Conservation (phyloP, 2,113 vertebrate genomes). For the Sorex araneus region DNA sequence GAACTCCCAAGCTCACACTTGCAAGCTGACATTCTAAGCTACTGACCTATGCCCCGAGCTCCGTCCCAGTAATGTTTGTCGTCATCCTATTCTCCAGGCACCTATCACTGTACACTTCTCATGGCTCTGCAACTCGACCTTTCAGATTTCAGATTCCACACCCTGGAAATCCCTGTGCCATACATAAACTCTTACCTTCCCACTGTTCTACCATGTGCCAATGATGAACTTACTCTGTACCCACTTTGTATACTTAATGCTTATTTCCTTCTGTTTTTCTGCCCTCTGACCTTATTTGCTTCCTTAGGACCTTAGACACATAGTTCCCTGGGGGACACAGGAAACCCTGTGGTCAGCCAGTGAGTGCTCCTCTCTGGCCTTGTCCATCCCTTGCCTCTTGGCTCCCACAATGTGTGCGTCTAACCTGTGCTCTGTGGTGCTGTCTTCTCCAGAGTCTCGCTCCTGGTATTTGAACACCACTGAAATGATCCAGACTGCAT, state of each 20-base stretch:
- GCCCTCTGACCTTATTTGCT: background rate
- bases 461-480: background rate
- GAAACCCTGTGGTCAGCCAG: background rate
- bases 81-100: background rate
- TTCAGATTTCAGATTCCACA: background rate
- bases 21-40: too few species aligned
- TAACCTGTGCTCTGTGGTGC: background rate
- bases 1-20: too few species aligned
- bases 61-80: background rate
- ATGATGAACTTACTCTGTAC: background rate
- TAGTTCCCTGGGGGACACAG: too few species aligned
- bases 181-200: background rate
- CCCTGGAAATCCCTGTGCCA: background rate
- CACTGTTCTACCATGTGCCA: too few species aligned
- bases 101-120: background rate
- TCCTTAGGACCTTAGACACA: background rate
- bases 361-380: slow-evolving; percentile 15
- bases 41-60: too few species aligned
- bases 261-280: background rate
- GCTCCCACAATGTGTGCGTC: background rate
- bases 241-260: background rate
- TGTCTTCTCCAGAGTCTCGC: slow-evolving; percentile 13
- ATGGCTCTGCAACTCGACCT: background rate
- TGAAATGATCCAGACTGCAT: background rate
- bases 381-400: background rate